Base-by-base conservation (phyloP, 1,140 invertebrate genomes). In the Brachionus rotundiformis region DNA sequence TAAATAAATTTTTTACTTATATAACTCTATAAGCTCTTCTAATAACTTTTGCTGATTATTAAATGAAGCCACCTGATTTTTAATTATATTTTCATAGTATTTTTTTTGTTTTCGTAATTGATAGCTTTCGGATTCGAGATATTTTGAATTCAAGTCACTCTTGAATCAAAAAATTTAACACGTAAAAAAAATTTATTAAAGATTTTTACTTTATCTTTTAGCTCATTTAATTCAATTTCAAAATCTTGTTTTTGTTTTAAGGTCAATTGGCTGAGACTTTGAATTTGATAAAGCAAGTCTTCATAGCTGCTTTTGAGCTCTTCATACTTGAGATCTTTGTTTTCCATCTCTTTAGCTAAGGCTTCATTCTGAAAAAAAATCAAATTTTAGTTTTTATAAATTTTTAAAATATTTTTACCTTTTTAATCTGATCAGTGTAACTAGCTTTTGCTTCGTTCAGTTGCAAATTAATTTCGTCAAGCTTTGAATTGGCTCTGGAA, bases 21-120 rank as follows among this genome's bases (percentile, higher is more conserved):
- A 73, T 25, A 73, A 10, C 10, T 41, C 39, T 10, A 73, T 8
- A 19, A 73, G 36, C 3, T 44, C 39, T 27, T 73, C 68, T 41
- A 73, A 10, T 3, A 41, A 3, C 23, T 41, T 41, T 44, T 73
- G 68, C 25, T 73, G 68, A 23, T 41, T 25, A 39, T 23, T 73
- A 41, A 41, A 73, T 0, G 39, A 73, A 19, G 39, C n/a, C 2
- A 13, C 39, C 25, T 73, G 68, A 41, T 73, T 73, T 31, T 73
- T 73, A 23, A 73, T 41, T 41, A 73, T 73, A 29, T 33, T 73
- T 73, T 73, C 68, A 47, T 41, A 73, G 33, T 73, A 41, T 27
- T 44, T 73, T 73, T 73, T 73, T 44, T 73, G 68, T 27, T 73
- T 73, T 44, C 39, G 41, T 7, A 73, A 44, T 23, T 41, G 16